Evolutionary conservation across 2,888 invertebrate species (phyloP).

Genomic region (Zootermopsis nevadensis): DNA sequence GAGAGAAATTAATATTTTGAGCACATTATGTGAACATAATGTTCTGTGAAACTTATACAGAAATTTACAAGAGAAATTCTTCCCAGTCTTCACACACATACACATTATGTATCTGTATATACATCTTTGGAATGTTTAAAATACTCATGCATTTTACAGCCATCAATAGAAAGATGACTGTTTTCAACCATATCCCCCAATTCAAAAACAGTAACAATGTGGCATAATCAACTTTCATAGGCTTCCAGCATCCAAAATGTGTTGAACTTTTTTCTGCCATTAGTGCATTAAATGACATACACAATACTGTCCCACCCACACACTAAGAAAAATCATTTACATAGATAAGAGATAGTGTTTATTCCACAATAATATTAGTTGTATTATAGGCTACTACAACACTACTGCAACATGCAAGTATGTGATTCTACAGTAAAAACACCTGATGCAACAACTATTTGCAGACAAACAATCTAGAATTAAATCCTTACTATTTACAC

Average conservation of each 20-base stretch:
- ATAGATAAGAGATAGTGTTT: neutral
- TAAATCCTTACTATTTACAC: conserved; percentile 35
- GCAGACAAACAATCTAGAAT: conserved; percentile 27
- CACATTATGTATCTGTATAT: conserved; percentile 1
- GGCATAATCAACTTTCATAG: neutral
- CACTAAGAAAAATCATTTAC: conserved; percentile 26
- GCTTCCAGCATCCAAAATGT: neutral
- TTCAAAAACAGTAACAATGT: conserved; percentile 28
- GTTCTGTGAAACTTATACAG: neutral
- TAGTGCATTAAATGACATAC: neutral
- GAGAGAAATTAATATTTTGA: neutral
- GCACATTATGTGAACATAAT: conserved; percentile 8
- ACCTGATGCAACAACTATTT: conserved; percentile 26
- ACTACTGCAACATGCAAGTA: conserved; percentile 27
- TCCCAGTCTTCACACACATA: conserved; percentile 17
- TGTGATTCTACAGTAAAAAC: conserved; percentile 19
- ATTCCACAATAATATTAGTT: conserved; percentile 2
- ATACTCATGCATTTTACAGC: neutral
- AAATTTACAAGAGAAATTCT: conserved; percentile 6
- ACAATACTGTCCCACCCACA: neutral
- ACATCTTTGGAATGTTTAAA: conserved; percentile 44
- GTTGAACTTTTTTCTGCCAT: neutral
- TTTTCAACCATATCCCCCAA: neutral
- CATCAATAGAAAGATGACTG: neutral
- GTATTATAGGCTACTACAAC: neutral